A percentile compares a stretch with the other conserved stretches of the same genome.
phyloP scores from a whole-genome alignment of 2,113 vertebrate species.

The Oreochromis aureus region DNA sequence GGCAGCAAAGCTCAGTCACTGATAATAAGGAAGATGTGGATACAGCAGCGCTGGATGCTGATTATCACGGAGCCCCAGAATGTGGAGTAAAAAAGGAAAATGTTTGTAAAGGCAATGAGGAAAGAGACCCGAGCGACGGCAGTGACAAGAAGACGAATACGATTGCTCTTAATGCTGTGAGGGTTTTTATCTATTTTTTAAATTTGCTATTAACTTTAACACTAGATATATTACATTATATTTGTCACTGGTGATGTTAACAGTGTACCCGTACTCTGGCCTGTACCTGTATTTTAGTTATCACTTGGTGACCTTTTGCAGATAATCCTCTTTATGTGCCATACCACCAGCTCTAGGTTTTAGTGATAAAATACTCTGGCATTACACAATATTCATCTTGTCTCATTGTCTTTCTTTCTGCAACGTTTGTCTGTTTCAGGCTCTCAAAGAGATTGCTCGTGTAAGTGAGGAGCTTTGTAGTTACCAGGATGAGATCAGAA shows the following conservation, averaged over 20 bases:
- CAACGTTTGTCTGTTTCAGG: constrained; percentile 68
- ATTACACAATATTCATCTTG: neutral
- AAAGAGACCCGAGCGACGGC: constrained; percentile 41
- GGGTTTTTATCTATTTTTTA: constrained; percentile 45
- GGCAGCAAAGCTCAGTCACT: constrained; percentile 13
- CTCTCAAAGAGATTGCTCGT: constrained; percentile 92
- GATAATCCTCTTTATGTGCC: neutral
- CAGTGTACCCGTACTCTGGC: neutral
- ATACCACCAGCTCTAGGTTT: neutral
- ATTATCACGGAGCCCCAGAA: constrained; percentile 24
- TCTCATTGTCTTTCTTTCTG: neutral
- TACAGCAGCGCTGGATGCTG: constrained; percentile 41
- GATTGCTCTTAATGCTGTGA: constrained; percentile 85
- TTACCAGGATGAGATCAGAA: constrained; percentile 92
- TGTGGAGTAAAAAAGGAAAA: constrained; percentile 1
- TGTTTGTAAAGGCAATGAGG: neutral
- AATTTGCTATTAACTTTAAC: neutral
- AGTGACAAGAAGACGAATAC: constrained; percentile 76
- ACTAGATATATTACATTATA: neutral
- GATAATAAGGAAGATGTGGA: constrained; percentile 6
- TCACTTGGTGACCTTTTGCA: neutral
- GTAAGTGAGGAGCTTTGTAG: constrained; percentile 96
- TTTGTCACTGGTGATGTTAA: neutral
- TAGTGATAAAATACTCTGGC: neutral
- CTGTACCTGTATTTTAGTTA: neutral